Percentiles rank a stretch among this genome's conserved stretches.
phyloP scores from a whole-genome alignment of 2,888 invertebrate genomes.

The Sipha maydis region DNA sequence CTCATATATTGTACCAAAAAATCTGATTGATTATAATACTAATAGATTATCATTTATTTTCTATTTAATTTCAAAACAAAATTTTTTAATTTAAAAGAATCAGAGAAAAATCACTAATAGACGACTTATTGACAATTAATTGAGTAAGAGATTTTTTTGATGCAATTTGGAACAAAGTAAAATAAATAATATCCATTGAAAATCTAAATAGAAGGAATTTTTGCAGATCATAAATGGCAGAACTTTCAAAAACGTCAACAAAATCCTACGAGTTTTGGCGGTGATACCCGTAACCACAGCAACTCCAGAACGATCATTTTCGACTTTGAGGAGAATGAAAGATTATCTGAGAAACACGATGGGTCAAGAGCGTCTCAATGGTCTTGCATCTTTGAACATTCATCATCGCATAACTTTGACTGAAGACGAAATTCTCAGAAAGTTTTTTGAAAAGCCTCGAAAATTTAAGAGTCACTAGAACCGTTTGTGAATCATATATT shows the following conservation, averaged over 20 bases:
- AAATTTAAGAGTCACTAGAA: slow-evolving; percentile 16
- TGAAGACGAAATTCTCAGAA: slow-evolving; percentile 8
- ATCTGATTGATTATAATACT: slow-evolving; percentile 4
- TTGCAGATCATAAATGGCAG: slow-evolving; percentile 1
- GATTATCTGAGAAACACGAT: slow-evolving; percentile 8
- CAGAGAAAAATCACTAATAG: slow-evolving; percentile 8
- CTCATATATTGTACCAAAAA: slow-evolving; percentile 8
- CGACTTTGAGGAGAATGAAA: slow-evolving; percentile 7
- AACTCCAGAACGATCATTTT: no score
- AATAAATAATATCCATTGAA: slow-evolving; percentile 3
- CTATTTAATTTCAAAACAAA: slow-evolving; percentile 8
- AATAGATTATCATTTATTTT: slow-evolving; percentile 8
- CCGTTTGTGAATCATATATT: slow-evolving; percentile 35
- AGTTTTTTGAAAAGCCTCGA: slow-evolving; percentile 3
- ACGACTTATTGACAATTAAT: slow-evolving; percentile 8
- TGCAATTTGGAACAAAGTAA: slow-evolving; percentile 10
- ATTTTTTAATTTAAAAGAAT: slow-evolving; percentile 8
- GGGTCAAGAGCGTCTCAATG: slow-evolving; percentile 8
- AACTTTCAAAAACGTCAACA: slow-evolving; percentile 4
- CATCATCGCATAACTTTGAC: slow-evolving; percentile 8
- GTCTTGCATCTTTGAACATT: slow-evolving; percentile 8
- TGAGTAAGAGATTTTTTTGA: slow-evolving; percentile 7
- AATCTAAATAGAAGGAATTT: slow-evolving; percentile 17
- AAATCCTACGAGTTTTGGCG: slow-evolving; percentile 8
- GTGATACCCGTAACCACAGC: slow-evolving; percentile 1